Base-by-base conservation (phyloP, 2,113 vertebrate genomes). In the Poecile atricapillus region DNA sequence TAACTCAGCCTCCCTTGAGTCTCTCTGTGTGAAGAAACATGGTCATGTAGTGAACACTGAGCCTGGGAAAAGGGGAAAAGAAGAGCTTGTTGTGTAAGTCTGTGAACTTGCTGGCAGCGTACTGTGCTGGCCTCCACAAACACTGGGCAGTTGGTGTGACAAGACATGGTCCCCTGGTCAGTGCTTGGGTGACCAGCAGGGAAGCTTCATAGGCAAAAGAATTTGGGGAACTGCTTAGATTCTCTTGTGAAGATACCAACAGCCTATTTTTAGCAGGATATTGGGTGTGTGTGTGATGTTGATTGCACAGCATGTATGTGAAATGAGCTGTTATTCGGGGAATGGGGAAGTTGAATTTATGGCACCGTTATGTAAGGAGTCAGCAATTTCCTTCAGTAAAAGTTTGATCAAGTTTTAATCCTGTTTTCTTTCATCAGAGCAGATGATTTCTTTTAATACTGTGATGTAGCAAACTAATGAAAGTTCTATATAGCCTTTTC, bases 361-460 rank as follows among this genome's bases (percentile, higher is more conserved):
- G 75, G 41, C 27, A 35, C 58, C 19, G 7, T 35, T 44, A 5
- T 55, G 41, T 56, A 24, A 60, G 7, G 52, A 89, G 31, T 68
- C 60, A 87, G 17, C 74, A 82, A 16, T 82, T 71, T 56, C 22
- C 65, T 82, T 62, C 79, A 87, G 52, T 9, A 79, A 71, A 75
- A 73, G 39, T 87, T 90, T 79, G 17, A 27, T 90, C 35, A 73
- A 24, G 14, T 68, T 91, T 91, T 71, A 68, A 75, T 89, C 13
- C 24, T 56, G 56, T 84, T 82, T 86, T 81, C 27, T 80, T 91
- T 87, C 56, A 89, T 77, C 41, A 60, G 30, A 84, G 69, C 22
- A 71, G 53, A 60, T 74, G 21, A 41, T 53, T 79, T 68, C 27
- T 86, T 78, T 84, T 81, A 68, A 52, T 59, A 23, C 6, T 52